Conservation (phyloP, 1,140 invertebrate species). For the Pygmarrhopalites habei region DNA sequence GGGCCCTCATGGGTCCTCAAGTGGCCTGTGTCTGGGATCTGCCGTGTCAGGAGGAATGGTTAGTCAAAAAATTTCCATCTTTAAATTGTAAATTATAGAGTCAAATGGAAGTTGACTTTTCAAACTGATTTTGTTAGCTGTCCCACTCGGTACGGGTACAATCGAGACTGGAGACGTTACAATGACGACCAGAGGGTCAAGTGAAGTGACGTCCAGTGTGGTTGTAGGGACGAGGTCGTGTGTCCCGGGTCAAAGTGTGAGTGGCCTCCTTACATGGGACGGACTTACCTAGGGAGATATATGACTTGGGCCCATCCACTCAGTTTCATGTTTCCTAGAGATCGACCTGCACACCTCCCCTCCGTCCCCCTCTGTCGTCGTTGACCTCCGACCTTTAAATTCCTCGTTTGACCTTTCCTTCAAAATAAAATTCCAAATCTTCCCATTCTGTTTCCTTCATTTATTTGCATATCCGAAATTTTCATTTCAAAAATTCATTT, state of each 20-base stretch:
- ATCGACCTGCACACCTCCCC: too few relatives aligned
- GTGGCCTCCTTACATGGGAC: slow-evolving; percentile 32
- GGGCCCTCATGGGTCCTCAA: slow-evolving; percentile 23
- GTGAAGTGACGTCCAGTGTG: slow-evolving; percentile 19
- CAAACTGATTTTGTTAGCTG: slow-evolving; percentile 14
- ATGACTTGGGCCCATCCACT: slow-evolving; percentile 33
- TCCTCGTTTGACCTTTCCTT: too few relatives aligned
- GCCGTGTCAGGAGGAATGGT: slow-evolving; percentile 30
- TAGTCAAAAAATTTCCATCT: background rate
- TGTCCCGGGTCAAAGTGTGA: slow-evolving; percentile 19
- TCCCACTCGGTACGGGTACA: slow-evolving; percentile 18
- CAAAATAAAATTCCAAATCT: too few relatives aligned
- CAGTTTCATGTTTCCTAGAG: slow-evolving; percentile 23
- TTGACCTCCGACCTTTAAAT: too few relatives aligned
- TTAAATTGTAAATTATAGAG: background rate
- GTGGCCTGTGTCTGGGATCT: slow-evolving; percentile 30
- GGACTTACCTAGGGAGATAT: slow-evolving; percentile 28
- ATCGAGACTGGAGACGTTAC: slow-evolving; percentile 33
- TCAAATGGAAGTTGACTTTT: background rate
- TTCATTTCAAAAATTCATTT: too few relatives aligned
- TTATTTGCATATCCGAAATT: too few relatives aligned
- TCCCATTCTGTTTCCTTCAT: too few relatives aligned
- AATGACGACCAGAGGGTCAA: slow-evolving; percentile 25
- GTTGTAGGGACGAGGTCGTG: slow-evolving; percentile 18
- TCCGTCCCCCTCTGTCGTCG: too few relatives aligned